Evolutionary conservation across 2,113 vertebrate species (phyloP).

Genomic region (Otolemur garnettii): DNA sequence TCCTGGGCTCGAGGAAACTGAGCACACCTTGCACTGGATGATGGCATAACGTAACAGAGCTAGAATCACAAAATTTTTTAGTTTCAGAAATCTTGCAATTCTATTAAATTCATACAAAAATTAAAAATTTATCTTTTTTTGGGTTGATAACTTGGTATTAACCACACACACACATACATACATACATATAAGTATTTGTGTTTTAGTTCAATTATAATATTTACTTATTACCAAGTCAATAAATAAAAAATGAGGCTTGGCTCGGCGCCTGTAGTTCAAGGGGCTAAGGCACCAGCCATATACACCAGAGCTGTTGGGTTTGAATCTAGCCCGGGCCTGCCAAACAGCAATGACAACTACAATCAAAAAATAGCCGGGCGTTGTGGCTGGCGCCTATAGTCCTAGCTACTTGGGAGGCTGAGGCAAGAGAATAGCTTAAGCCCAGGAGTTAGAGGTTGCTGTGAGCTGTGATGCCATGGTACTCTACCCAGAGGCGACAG

Average conservation of each 20-base stretch:
- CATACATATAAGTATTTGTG: neutral
- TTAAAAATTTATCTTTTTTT: neutral
- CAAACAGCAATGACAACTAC: too few species aligned
- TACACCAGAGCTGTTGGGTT: too few species aligned
- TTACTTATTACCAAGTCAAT: neutral
- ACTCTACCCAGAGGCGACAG: too few species aligned
- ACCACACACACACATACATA: neutral
- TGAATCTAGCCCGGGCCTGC: too few species aligned
- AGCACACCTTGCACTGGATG: constrained; percentile 97
- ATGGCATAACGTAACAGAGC: constrained; percentile 98
- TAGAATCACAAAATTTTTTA: constrained; percentile 70
- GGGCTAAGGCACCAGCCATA: too few species aligned
- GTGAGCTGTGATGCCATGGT: too few species aligned
- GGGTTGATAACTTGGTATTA: neutral
- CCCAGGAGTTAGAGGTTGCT: too few species aligned
- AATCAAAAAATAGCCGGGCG: too few species aligned
- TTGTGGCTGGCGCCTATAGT: too few species aligned
- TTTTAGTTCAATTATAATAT: neutral
- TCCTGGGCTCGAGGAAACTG: constrained; percentile 99
- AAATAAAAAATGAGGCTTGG: neutral
- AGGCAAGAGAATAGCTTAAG: too few species aligned
- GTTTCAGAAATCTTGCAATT: neutral
- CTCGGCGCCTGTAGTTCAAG: too few species aligned
- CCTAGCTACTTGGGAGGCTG: too few species aligned
- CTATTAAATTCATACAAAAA: neutral